Evolutionary conservation across 2,888 invertebrate genomes (phyloP).

Genomic region (Erebia palarica): DNA sequence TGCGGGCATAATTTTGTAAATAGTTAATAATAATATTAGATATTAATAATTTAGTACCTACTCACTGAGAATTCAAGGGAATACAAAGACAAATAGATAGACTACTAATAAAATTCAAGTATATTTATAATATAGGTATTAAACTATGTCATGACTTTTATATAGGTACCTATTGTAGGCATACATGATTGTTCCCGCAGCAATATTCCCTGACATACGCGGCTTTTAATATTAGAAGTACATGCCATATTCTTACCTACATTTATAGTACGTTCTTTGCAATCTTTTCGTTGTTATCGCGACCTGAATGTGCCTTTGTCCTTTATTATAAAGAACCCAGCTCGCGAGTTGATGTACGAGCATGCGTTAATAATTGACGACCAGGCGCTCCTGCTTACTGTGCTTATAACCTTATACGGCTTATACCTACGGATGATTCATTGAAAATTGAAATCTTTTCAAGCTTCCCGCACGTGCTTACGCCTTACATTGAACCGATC

Average conservation of each 20-base stretch:
- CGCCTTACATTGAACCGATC: background rate
- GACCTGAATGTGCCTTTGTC: slow-evolving; percentile 65
- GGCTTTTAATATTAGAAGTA: slow-evolving; percentile 73
- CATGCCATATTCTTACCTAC: slow-evolving; percentile 55
- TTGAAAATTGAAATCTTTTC: slow-evolving; percentile 43
- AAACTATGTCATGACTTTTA: no score
- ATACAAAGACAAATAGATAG: no score
- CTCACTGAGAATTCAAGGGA: no score
- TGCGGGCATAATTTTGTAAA: no score
- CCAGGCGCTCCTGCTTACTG: slow-evolving; percentile 56
- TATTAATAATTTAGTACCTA: no score
- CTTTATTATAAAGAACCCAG: slow-evolving; percentile 64
- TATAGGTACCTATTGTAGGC: background rate
- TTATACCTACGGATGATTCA: slow-evolving; percentile 54
- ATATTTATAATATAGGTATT: no score
- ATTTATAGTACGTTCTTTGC: slow-evolving; percentile 60
- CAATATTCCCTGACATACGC: slow-evolving; percentile 58
- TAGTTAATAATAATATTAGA: no score
- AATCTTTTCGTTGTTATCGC: slow-evolving; percentile 76
- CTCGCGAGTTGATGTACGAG: slow-evolving; percentile 65
- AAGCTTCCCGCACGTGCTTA: slow-evolving; percentile 9
- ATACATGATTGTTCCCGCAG: background rate
- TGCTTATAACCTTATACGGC: slow-evolving; percentile 51
- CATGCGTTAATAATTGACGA: slow-evolving; percentile 76
- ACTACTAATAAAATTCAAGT: no score